A percentile compares a stretch with the other conserved stretches of the same genome.
Evolutionary conservation across 2,797 vertebrate genomes (phyloP).

Genomic region (Salarias fasciatus): DNA sequence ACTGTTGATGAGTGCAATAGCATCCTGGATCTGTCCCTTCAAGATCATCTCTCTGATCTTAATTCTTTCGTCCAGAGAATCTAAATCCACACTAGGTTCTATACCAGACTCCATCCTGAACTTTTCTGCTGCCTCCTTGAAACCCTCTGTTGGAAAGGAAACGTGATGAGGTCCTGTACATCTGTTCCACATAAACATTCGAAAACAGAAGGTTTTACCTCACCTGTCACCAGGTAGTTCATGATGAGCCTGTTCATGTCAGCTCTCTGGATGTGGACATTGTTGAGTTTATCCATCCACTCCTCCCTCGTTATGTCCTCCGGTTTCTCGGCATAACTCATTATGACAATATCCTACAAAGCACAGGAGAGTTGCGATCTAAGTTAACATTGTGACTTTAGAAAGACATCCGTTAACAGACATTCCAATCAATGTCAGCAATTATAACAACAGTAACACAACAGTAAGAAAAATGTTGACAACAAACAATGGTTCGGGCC

Average conservation of each 20-base stretch:
- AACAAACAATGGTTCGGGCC: slow-evolving; percentile 54
- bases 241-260: slow-evolving; percentile 99
- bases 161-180: background rate
- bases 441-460: background rate
- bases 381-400: background rate
- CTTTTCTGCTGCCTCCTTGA: slow-evolving; percentile 98
- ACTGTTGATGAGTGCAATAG: slow-evolving; percentile 95
- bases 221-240: slow-evolving; percentile 99
- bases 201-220: background rate
- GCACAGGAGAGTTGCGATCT: background rate
- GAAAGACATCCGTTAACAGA: too few relatives aligned
- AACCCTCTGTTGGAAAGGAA: slow-evolving; percentile 87
- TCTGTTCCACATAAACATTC: background rate
- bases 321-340: slow-evolving; percentile 98
- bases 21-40: slow-evolving; percentile 98
- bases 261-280: slow-evolving; percentile 97
- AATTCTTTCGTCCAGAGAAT: slow-evolving; percentile 96
- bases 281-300: slow-evolving; percentile 99
- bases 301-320: slow-evolving; percentile 98
- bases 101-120: slow-evolving; percentile 99
- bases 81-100: slow-evolving; percentile 95
- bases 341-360: slow-evolving; percentile 79
- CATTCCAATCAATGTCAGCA: too few relatives aligned
- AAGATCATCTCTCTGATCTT: slow-evolving; percentile 98
- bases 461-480: too few relatives aligned